Conservation (phyloP, 2,888 invertebrate species). For the Bellardia pandia region DNA sequence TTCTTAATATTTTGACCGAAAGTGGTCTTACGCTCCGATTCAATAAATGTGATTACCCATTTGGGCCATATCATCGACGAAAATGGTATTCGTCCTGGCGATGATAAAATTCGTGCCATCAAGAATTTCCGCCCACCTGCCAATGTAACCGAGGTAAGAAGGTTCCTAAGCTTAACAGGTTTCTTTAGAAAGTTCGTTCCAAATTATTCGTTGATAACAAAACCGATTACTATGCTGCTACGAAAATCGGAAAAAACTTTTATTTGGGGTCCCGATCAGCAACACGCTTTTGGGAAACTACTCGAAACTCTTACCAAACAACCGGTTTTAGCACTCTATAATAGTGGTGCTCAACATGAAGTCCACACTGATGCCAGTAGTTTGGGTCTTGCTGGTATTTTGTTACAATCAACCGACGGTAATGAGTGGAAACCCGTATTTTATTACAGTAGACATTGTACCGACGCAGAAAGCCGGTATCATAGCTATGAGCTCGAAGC, state of each 20-base stretch:
- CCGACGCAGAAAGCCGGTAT: constrained; percentile 52
- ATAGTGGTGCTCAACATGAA: constrained; percentile 57
- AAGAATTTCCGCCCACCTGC: constrained; percentile 19
- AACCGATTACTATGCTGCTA: constrained; percentile 47
- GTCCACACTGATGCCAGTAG: constrained; percentile 17
- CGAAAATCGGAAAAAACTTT: background rate
- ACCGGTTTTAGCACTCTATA: constrained; percentile 67
- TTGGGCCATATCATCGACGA: background rate
- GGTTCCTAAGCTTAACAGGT: background rate
- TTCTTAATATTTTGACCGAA: background rate
- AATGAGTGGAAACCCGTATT: constrained; percentile 17
- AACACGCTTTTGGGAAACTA: background rate
- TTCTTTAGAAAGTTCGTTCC: constrained; percentile 26
- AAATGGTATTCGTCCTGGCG: background rate
- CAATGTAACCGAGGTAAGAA: constrained; percentile 11
- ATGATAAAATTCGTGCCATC: background rate
- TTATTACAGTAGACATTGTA: constrained; percentile 64
- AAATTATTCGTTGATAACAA: constrained; percentile 41
- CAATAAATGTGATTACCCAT: constrained; percentile 54
- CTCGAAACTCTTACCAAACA: background rate
- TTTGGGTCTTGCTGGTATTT: background rate
- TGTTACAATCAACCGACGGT: background rate
- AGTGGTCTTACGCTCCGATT: constrained; percentile 22
- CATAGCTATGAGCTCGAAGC: constrained; percentile 28
- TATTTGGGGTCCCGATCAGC: constrained; percentile 4